A percentile compares a stretch with the other conserved stretches of the same genome.
Evolutionary conservation across 2,888 invertebrate species (phyloP).

Genomic region (Acronicta leporina): DNA sequence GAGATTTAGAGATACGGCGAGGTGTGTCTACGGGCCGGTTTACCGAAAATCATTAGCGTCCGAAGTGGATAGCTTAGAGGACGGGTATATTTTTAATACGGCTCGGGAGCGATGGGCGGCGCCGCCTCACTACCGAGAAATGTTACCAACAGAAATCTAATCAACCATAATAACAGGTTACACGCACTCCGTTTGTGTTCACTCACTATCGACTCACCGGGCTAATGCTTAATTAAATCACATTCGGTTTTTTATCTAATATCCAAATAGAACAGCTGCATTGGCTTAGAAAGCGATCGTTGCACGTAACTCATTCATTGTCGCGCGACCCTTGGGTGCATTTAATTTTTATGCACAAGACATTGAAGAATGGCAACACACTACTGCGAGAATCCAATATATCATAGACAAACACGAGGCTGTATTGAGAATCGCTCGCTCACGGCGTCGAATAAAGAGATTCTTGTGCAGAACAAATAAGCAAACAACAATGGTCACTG

Average conservation of each 20-base stretch:
- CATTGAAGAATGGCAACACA: conserved; percentile 68
- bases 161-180: conserved; percentile 89
- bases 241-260: conserved; percentile 81
- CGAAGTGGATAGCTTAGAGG: conserved; percentile 82
- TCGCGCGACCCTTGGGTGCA: conserved; percentile 56
- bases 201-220: conserved; percentile 82
- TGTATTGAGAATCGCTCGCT: conserved; percentile 68
- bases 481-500: conserved; percentile 73
- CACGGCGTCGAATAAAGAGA: conserved; percentile 72
- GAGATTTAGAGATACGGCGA: conserved; percentile 83
- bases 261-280: conserved; percentile 75
- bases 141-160: conserved; percentile 89
- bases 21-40: conserved; percentile 86
- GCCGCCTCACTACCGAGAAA: conserved; percentile 87
- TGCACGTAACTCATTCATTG: conserved; percentile 65
- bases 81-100: conserved; percentile 87
- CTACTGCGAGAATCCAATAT: conserved; percentile 75
- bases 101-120: conserved; percentile 88
- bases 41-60: conserved; percentile 89
- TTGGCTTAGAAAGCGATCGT: conserved; percentile 60
- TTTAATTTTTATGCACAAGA: conserved; percentile 63
- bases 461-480: conserved; percentile 81
- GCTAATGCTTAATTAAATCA: conserved; percentile 88
- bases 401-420: conserved; percentile 81
- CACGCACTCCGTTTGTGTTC: conserved; percentile 85